These are phyloP conservation scores for Hafferia zeledoni DNA, from an alignment of 2,797 vertebrate genomes.

Conservation along the genomic window DNA sequence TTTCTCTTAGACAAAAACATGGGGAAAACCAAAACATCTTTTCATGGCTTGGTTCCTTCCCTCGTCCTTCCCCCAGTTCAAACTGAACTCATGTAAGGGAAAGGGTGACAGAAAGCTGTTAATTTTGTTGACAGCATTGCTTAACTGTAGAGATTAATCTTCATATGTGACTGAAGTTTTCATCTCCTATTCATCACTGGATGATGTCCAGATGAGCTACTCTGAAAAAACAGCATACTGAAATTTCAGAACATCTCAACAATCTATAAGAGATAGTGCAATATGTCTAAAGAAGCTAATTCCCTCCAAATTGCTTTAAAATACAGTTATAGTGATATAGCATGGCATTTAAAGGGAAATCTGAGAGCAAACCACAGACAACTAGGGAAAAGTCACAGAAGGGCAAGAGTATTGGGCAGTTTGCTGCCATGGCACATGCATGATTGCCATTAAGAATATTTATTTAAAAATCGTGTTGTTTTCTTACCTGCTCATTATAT, in stretches of 20 bases:
- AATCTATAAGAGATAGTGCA: neutral
- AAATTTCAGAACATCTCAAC: neutral
- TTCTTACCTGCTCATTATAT: neutral
- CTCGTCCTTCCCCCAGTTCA: accelerated
- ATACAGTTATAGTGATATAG: neutral
- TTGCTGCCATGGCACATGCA: neutral
- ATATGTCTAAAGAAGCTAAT: neutral
- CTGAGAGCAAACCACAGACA: neutral
- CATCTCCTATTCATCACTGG: neutral
- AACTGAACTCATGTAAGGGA: neutral
- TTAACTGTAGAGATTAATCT: slow-evolving; percentile 17
- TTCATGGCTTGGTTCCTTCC: neutral
- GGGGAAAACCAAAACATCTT: neutral
- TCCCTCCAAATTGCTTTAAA: neutral
- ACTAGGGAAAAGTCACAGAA: neutral
- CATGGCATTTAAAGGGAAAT: neutral
- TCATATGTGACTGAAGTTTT: neutral
- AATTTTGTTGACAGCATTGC: neutral
- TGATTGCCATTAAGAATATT: neutral
- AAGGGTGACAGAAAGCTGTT: neutral
- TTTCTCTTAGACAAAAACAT: neutral
- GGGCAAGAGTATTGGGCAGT: neutral
- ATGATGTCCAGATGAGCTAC: neutral
- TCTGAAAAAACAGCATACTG: neutral
- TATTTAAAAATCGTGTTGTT: slow-evolving; percentile 1